A percentile compares a stretch with the other conserved stretches of the same genome.
These are phyloP conservation scores for Synodontis membranacea DNA, from an alignment of 2,113 vertebrate species.

Conservation along the genomic window DNA sequence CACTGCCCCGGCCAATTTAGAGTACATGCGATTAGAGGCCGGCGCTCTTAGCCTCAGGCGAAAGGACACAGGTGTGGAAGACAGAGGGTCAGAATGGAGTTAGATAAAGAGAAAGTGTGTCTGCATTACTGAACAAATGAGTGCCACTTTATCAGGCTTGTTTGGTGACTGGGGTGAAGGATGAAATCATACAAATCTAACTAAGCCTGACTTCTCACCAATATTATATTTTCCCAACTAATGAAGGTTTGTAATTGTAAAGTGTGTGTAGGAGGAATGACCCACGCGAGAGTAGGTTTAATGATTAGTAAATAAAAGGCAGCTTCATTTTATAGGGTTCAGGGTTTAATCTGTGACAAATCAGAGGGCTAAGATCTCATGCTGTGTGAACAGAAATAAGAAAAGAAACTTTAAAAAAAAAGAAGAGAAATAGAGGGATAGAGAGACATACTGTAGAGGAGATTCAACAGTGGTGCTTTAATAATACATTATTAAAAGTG, in stretches of 20 bases:
- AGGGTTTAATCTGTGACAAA: background rate
- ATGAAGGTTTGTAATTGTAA: background rate
- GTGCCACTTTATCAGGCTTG: background rate
- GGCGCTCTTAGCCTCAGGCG: slow-evolving; percentile 24
- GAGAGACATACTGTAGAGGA: background rate
- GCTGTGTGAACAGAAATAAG: background rate
- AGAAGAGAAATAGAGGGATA: background rate
- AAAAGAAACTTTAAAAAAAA: background rate
- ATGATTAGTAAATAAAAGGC: background rate
- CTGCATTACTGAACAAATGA: background rate
- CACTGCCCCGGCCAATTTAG: slow-evolving; percentile 41
- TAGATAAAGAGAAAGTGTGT: background rate
- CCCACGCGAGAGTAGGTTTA: background rate
- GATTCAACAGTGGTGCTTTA: background rate
- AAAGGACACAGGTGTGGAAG: slow-evolving; percentile 33
- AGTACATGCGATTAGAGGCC: slow-evolving; percentile 23
- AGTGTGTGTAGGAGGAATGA: background rate
- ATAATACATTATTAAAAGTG: background rate
- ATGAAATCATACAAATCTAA: slow-evolving; percentile 12
- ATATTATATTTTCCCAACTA: background rate
- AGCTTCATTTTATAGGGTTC: background rate
- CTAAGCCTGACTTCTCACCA: background rate
- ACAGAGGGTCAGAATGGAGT: background rate
- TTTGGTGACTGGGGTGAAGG: background rate
- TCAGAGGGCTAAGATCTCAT: background rate